Conservation (phyloP, 2,797 vertebrate genomes). For the Austrolebias charrua region DNA sequence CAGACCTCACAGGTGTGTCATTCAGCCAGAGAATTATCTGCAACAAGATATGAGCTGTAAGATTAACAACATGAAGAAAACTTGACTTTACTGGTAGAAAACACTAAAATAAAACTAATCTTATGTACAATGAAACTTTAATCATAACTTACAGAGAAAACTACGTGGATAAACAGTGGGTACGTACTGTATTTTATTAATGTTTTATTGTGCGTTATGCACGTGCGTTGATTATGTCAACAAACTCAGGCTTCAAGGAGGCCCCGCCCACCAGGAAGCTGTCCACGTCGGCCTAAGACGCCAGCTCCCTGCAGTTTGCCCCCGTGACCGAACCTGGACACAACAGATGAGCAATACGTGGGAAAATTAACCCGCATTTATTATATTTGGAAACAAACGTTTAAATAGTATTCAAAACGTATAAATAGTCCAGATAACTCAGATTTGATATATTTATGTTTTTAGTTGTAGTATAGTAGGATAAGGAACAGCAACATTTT, state of each 20-base stretch:
- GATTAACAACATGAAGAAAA: neutral
- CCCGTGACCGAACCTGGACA: slow-evolving; percentile 87
- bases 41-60: neutral
- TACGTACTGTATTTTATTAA: no score
- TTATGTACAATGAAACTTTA: no score
- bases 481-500: no score
- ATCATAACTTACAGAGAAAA: no score
- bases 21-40: neutral
- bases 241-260: slow-evolving; percentile 90
- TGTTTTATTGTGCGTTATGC: slow-evolving; percentile 58
- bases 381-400: neutral
- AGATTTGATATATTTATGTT: no score
- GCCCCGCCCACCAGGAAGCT: slow-evolving; percentile 93
- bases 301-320: slow-evolving; percentile 87
- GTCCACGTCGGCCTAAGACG: slow-evolving; percentile 86
- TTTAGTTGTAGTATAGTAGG: no score
- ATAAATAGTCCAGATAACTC: no score
- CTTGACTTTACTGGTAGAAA: no score
- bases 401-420: no score
- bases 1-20: slow-evolving; percentile 3
- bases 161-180: no score
- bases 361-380: neutral
- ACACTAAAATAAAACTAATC: no score
- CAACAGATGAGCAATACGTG: neutral
- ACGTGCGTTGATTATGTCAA: slow-evolving; percentile 89